These are phyloP conservation scores for Rhizoglyphus robini DNA, from an alignment of 1,140 invertebrate genomes.

Conservation along the genomic window DNA sequence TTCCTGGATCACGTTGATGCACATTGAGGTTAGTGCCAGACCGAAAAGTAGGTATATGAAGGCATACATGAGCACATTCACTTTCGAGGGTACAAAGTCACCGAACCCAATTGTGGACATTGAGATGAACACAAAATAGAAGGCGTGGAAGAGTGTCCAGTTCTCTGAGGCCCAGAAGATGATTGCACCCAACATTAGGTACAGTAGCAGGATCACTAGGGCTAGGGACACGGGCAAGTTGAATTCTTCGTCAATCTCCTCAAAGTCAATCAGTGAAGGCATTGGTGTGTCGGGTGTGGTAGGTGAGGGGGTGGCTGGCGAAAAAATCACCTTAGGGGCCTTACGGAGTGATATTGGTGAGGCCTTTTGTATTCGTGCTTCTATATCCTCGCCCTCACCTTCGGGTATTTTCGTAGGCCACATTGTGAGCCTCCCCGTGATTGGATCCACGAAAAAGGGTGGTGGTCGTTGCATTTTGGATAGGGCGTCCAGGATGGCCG, in stretches of 20 bases:
- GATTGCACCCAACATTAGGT: conserved; percentile 67
- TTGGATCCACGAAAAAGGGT: conserved; percentile 7
- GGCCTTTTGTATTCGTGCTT: background rate
- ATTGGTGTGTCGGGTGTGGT: conserved; percentile 13
- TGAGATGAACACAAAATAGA: conserved; percentile 88
- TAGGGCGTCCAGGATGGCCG: background rate
- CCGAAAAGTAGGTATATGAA: conserved; percentile 88
- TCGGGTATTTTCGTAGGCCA: background rate
- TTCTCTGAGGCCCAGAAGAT: conserved; percentile 63
- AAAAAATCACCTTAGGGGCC: background rate
- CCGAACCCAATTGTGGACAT: conserved; percentile 89
- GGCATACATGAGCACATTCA: conserved; percentile 76
- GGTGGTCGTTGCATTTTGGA: conserved; percentile 7
- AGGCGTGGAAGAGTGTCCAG: conserved; percentile 73
- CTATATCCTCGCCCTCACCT: background rate
- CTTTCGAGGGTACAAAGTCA: conserved; percentile 71
- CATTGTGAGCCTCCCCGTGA: background rate
- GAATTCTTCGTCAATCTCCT: conserved; percentile 48
- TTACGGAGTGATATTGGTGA: background rate
- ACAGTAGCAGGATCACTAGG: conserved; percentile 58
- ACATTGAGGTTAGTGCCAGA: conserved; percentile 84
- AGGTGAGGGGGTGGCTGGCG: background rate
- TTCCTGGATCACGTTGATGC: conserved; percentile 86
- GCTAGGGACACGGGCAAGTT: conserved; percentile 77
- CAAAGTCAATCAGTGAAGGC: conserved; percentile 23